These are phyloP conservation scores for Poecile atricapillus DNA, from an alignment of 2,113 vertebrate genomes.

Conservation along the genomic window DNA sequence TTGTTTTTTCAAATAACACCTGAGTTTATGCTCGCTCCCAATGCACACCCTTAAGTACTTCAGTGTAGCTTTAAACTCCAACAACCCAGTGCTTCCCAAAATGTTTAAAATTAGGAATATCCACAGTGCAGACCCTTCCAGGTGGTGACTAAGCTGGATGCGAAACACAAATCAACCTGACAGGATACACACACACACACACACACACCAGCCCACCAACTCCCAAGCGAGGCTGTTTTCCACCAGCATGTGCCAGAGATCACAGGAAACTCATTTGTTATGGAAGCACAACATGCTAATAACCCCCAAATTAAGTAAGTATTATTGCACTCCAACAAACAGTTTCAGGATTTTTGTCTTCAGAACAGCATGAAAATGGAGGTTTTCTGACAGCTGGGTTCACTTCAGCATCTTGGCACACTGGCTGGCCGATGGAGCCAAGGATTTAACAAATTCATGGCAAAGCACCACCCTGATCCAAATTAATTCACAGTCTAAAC, in stretches of 20 bases:
- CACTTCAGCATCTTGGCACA: background rate
- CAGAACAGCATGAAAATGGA: background rate
- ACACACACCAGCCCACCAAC: background rate
- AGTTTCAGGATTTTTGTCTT: background rate
- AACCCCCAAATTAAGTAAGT: background rate
- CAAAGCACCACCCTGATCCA: background rate
- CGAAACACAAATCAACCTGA: background rate
- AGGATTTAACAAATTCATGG: background rate
- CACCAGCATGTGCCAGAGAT: background rate
- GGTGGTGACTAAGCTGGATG: background rate
- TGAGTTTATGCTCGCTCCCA: background rate
- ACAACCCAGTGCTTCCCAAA: background rate
- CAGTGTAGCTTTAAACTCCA: background rate
- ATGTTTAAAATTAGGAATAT: background rate
- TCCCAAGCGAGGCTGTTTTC: background rate
- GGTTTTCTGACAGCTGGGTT: background rate
- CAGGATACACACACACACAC: background rate
- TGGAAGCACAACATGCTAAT: background rate
- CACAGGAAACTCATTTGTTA: background rate
- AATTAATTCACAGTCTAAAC: background rate
- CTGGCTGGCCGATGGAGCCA: accelerated
- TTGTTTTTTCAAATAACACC: background rate
- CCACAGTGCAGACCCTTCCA: background rate
- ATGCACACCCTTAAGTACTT: background rate
- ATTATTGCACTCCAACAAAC: background rate